Evolutionary conservation across 2,888 invertebrate genomes (phyloP).

Genomic region (Marronus borbonicus): DNA sequence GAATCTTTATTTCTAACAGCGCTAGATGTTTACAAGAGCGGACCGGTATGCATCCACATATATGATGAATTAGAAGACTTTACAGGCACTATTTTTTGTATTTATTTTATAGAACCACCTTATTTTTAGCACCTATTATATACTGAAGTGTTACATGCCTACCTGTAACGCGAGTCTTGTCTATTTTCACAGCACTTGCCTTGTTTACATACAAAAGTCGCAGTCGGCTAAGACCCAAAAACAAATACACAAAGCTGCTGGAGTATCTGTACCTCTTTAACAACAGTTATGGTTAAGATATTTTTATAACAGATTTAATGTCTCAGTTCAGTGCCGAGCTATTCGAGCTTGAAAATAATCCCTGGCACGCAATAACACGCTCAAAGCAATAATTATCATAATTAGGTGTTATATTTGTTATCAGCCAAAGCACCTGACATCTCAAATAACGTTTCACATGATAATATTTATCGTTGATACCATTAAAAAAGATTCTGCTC

Average conservation of each 20-base stretch:
- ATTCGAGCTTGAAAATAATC: conserved; percentile 53
- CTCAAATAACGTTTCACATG: conserved; percentile 56
- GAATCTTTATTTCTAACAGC: no score
- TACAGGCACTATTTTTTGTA: background rate
- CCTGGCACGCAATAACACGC: conserved; percentile 57
- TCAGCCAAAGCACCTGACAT: conserved; percentile 58
- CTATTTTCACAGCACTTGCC: conserved; percentile 59
- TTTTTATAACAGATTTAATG: conserved; percentile 52
- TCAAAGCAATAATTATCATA: conserved; percentile 56
- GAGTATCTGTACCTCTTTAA: conserved; percentile 53
- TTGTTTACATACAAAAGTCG: conserved; percentile 59
- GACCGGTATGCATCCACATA: background rate
- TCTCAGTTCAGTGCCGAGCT: conserved; percentile 40
- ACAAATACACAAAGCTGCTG: conserved; percentile 58
- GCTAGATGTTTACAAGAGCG: no score
- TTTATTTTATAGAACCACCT: conserved; percentile 27
- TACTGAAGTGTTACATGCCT: conserved; percentile 50
- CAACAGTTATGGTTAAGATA: conserved; percentile 54
- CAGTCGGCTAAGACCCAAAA: conserved; percentile 56
- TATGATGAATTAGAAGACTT: conserved; percentile 11
- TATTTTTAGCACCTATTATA: conserved; percentile 49
- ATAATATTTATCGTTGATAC: conserved; percentile 42
- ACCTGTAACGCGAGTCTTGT: conserved; percentile 55
- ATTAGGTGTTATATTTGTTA: conserved; percentile 58
- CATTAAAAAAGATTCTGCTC: background rate